Percentiles rank a stretch among this genome's conserved stretches.
Evolutionary conservation across 2,797 vertebrate species (phyloP).

Genomic region (Macrochelys suwanniensis): DNA sequence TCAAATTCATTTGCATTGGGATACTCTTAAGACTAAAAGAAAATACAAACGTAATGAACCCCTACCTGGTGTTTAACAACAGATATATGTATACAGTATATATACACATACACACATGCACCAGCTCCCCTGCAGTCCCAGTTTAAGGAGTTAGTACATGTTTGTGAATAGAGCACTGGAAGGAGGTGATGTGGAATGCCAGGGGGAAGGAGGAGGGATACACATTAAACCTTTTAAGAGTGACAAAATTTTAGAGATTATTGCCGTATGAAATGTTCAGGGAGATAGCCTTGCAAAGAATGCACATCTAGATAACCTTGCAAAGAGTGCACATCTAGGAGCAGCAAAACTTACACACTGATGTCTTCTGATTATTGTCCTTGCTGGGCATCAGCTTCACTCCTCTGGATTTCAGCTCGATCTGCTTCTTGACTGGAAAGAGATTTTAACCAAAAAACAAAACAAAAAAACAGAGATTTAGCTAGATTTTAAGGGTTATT

Average conservation of each 20-base stretch:
- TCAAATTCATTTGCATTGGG: not conserved
- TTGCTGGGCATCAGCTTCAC: conserved; percentile 99
- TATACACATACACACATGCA: not conserved
- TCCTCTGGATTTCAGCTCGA: conserved; percentile 96
- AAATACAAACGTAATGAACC: not conserved
- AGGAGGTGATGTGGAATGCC: conserved; percentile 73
- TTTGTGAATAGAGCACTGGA: conserved; percentile 59
- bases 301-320: not conserved
- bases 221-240: conserved; percentile 43
- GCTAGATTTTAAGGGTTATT: not conserved
- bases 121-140: not conserved
- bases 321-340: not conserved
- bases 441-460: conserved; percentile 31
- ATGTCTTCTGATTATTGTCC: conserved; percentile 98
- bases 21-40: not conserved
- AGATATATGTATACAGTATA: conserved; percentile 9
- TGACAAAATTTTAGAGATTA: conserved; percentile 35
- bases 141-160: conserved; percentile 53
- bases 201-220: conserved; percentile 28
- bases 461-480: not conserved
- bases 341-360: conserved; percentile 93
- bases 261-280: conserved; percentile 63
- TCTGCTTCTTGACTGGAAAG: conserved; percentile 96
- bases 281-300: conserved; percentile 34
- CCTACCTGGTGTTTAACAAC: not conserved